These are phyloP conservation scores for Nipponacmea schrenckii DNA, from an alignment of 2,888 invertebrate species.

Conservation along the genomic window DNA sequence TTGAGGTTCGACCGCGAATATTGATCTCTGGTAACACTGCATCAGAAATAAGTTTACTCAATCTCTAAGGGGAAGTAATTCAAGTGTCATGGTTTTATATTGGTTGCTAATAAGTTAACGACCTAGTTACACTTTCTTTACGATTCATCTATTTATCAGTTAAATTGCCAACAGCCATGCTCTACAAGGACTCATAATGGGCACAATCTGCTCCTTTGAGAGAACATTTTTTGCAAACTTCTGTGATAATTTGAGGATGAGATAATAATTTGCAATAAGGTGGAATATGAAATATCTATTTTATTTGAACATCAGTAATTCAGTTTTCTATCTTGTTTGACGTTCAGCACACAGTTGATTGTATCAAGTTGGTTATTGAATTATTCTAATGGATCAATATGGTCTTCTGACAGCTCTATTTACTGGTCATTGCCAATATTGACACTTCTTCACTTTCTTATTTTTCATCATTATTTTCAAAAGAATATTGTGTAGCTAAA, in stretches of 20 bases:
- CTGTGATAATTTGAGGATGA: too few relatives aligned
- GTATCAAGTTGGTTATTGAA: not conserved
- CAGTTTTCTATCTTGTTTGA: not conserved
- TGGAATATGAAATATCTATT: not conserved
- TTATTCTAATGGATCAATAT: not conserved
- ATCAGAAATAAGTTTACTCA: not conserved
- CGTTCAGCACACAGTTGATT: not conserved
- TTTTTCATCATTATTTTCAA: slow-evolving; percentile 7
- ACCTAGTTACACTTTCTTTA: too few relatives aligned
- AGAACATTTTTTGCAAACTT: too few relatives aligned
- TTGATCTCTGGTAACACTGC: not conserved
- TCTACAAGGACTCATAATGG: too few relatives aligned
- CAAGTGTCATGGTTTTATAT: not conserved
- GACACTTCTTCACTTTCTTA: not conserved
- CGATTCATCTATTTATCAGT: too few relatives aligned
- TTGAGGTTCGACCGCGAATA: not conserved
- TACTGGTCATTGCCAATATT: slow-evolving; percentile 3
- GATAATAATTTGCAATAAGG: not conserved
- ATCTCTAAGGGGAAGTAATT: not conserved
- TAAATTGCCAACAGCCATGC: too few relatives aligned
- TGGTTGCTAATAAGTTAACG: not conserved
- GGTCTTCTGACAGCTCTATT: not conserved
- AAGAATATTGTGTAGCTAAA: slow-evolving; percentile 4
- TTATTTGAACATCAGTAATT: not conserved
- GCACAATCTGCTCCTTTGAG: too few relatives aligned